A percentile compares a stretch with the other conserved stretches of the same genome.
Evolutionary conservation across 2,797 vertebrate species (phyloP).

Genomic region (Microcaecilia unicolor): DNA sequence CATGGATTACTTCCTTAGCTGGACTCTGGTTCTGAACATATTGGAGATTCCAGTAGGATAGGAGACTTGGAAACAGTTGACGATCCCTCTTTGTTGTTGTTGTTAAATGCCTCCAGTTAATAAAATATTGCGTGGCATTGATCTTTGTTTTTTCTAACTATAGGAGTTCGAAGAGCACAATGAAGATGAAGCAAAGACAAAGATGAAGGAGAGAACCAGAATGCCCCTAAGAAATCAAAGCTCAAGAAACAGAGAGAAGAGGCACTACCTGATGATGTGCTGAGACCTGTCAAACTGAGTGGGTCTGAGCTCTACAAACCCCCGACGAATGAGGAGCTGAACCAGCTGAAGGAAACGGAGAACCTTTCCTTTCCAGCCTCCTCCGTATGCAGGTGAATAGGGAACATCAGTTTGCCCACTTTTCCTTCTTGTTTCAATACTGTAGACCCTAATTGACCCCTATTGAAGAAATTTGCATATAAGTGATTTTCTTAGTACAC

Average conservation of each 20-base stretch:
- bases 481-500: no score
- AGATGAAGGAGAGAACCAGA: not conserved
- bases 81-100: no score
- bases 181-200: not conserved
- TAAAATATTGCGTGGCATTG: no score
- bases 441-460: no score
- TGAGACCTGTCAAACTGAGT: conserved; percentile 70
- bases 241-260: not conserved
- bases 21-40: no score
- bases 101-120: no score
- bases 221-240: not conserved
- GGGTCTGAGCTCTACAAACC: conserved; percentile 76
- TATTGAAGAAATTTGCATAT: no score
- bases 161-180: conserved; percentile 6
- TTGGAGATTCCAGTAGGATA: no score
- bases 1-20: no score
- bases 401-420: no score
- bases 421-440: no score
- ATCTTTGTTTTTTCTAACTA: not conserved
- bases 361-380: conserved; percentile 84
- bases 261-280: conserved; percentile 15
- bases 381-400: conserved; percentile 94
- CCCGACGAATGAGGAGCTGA: conserved; percentile 83
- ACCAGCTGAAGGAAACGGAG: conserved; percentile 83
- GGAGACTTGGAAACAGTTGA: no score